phyloP scores from a whole-genome alignment of 2,797 vertebrate species.

The Lacerta bilineata region DNA sequence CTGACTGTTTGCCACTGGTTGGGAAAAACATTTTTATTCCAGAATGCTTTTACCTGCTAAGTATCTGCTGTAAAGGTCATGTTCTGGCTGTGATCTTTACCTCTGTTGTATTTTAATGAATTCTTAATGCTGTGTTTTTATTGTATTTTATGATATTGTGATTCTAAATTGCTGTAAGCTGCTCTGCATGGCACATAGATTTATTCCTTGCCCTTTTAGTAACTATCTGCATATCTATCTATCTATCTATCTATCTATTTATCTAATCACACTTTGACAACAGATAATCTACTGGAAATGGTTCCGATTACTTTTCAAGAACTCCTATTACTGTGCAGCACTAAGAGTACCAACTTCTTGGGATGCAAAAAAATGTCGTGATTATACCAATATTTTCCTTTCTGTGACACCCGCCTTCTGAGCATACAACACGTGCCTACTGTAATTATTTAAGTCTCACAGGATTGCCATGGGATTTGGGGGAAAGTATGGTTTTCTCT shows the following conservation, averaged over 20 bases:
- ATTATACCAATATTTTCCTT: not conserved
- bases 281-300: constrained; percentile 16
- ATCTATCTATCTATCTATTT: too few species aligned
- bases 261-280: constrained; percentile 22
- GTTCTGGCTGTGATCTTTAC: constrained; percentile 54
- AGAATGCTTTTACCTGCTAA: not conserved
- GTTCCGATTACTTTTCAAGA: not conserved
- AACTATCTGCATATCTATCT: too few species aligned
- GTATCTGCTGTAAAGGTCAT: constrained; percentile 48
- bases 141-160: too few species aligned
- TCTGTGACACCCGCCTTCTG: not conserved
- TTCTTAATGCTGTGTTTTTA: constrained; percentile 32
- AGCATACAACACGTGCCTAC: constrained; percentile 29
- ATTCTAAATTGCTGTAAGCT: too few species aligned
- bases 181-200: too few species aligned
- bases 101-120: constrained; percentile 44
- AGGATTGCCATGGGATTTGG: constrained; percentile 11
- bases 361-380: constrained; percentile 19
- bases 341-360: not conserved
- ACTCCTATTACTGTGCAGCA: not conserved
- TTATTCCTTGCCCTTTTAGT: too few species aligned
- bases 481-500: constrained; percentile 8
- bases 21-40: not conserved
- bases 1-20: too few species aligned
- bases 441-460: not conserved